Percentiles rank a stretch among this genome's conserved stretches.
These are phyloP conservation scores for Motacilla tschutschensis DNA, from an alignment of 2,113 vertebrate species.

Conservation along the genomic window DNA sequence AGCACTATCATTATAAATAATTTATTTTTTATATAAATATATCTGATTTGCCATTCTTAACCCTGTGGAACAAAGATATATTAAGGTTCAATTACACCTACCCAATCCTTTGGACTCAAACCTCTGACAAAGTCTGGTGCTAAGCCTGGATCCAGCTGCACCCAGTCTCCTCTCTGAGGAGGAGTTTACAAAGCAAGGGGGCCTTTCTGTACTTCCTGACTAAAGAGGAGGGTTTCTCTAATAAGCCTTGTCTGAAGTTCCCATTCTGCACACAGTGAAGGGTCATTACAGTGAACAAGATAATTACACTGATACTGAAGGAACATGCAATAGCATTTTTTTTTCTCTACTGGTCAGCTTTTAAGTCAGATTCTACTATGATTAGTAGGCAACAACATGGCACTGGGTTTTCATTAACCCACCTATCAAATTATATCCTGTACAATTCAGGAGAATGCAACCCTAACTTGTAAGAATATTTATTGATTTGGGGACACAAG, in stretches of 20 bases:
- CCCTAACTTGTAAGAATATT: background rate
- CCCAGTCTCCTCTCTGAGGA: background rate
- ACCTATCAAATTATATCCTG: background rate
- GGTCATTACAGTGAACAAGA: background rate
- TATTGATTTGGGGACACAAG: background rate
- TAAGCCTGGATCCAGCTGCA: background rate
- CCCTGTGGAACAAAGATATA: background rate
- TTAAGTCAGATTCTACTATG: background rate
- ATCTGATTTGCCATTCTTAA: background rate
- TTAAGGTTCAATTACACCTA: background rate
- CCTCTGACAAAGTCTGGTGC: background rate
- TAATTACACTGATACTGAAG: background rate
- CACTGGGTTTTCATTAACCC: background rate
- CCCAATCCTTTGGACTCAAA: background rate
- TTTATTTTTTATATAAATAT: background rate
- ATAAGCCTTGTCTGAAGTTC: background rate
- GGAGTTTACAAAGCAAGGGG: background rate
- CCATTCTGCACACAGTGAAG: background rate
- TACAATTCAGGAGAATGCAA: background rate
- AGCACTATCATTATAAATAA: background rate
- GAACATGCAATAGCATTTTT: background rate
- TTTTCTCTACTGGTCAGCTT: background rate
- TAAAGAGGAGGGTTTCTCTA: background rate
- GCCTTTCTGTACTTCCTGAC: background rate
- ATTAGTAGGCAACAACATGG: background rate